Percentiles rank a stretch among this genome's conserved stretches.
Evolutionary conservation across 64 coral and sea anemone genomes (phyloP).

Genomic region (Montipora foliosa): DNA sequence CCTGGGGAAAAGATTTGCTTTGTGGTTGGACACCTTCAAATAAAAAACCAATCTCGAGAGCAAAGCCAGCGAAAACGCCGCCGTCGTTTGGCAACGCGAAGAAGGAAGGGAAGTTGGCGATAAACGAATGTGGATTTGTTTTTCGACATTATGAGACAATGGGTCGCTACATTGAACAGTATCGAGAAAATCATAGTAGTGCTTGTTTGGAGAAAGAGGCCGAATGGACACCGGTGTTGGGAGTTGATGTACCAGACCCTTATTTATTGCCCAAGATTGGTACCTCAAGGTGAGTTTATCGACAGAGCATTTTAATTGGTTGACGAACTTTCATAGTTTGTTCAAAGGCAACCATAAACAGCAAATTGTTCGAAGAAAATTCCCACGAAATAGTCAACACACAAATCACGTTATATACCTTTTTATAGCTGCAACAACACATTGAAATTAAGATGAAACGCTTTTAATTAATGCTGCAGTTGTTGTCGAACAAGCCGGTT

Average conservation of each 20-base stretch:
- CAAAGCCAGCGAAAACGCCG: constrained; percentile 35
- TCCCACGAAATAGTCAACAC: not conserved
- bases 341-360: not conserved
- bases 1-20: constrained; percentile 40
- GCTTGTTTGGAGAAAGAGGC: constrained; percentile 66
- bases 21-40: constrained; percentile 66
- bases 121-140: constrained; percentile 67
- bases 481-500: not conserved
- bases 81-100: constrained; percentile 84
- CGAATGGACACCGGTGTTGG: constrained; percentile 74
- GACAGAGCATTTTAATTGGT: constrained; percentile 49
- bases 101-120: constrained; percentile 39
- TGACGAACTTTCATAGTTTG: not conserved
- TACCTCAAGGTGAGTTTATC: constrained; percentile 76
- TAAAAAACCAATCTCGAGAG: constrained; percentile 48
- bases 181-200: constrained; percentile 85
- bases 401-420: not conserved
- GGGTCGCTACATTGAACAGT: constrained; percentile 80
- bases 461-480: not conserved
- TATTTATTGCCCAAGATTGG: constrained; percentile 77
- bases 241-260: constrained; percentile 83
- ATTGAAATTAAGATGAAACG: not conserved
- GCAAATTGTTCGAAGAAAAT: not conserved
- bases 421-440: too few relatives aligned
- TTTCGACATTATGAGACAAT: constrained; percentile 89